phyloP scores from a whole-genome alignment of 2,113 vertebrate genomes.

The Parus major region DNA sequence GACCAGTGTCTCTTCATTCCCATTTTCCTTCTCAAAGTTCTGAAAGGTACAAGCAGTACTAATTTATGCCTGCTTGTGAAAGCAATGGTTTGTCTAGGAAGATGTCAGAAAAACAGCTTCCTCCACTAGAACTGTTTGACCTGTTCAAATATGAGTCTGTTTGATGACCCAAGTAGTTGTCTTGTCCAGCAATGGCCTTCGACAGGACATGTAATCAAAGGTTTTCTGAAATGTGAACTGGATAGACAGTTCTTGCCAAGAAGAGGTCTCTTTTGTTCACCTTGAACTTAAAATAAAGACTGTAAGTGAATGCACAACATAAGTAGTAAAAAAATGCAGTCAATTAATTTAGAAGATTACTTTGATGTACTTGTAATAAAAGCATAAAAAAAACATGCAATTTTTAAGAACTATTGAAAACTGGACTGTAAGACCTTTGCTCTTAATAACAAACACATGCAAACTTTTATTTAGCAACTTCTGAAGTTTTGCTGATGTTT shows the following conservation, averaged over 20 bases:
- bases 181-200: not conserved
- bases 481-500: not conserved
- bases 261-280: not conserved
- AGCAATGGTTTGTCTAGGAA: not conserved
- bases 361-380: not conserved
- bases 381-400: not conserved
- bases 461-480: not conserved
- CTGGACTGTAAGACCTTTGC: not conserved
- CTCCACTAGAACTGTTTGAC: not conserved
- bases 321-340: not conserved
- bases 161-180: fast-evolving
- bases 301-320: not conserved
- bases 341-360: not conserved
- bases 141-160: not conserved
- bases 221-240: not conserved
- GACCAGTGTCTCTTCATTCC: not conserved
- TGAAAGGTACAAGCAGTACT: not conserved
- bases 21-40: not conserved
- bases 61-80: not conserved
- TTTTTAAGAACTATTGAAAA: not conserved
- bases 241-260: not conserved
- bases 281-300: not conserved
- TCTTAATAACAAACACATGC: not conserved
- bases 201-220: not conserved
- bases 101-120: not conserved